Conservation (phyloP, 2,888 invertebrate genomes). For the Pollenia angustigena region DNA sequence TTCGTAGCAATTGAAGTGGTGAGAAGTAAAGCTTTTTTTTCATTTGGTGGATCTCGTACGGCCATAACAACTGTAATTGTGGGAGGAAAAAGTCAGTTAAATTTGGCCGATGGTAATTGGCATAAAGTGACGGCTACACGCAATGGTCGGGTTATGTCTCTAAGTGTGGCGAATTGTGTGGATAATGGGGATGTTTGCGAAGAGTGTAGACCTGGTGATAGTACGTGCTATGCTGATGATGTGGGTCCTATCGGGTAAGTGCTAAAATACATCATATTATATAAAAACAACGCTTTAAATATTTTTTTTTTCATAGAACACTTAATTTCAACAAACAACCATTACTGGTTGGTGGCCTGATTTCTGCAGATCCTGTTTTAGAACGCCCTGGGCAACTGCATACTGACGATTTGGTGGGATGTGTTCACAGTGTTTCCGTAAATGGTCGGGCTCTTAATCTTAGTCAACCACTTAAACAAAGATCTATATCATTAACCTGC, state of each 20-base stretch:
- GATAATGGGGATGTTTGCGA: conserved; percentile 94
- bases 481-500: conserved; percentile 91
- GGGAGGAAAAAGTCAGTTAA: conserved; percentile 84
- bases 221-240: conserved; percentile 92
- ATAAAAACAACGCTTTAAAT: no score
- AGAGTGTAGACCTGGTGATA: conserved; percentile 93
- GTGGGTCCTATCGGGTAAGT: conserved; percentile 95
- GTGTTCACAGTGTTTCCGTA: conserved; percentile 94
- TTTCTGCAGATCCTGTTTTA: conserved; percentile 92
- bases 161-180: conserved; percentile 92
- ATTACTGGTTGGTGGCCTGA: conserved; percentile 93
- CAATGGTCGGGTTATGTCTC: conserved; percentile 93
- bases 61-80: conserved; percentile 93
- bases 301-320: conserved; percentile 87
- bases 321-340: conserved; percentile 96
- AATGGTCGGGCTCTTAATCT: conserved; percentile 94
- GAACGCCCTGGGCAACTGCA: conserved; percentile 95
- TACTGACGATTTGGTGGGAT: conserved; percentile 96
- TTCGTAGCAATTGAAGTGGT: conserved; percentile 96
- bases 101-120: conserved; percentile 94
- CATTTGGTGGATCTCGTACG: conserved; percentile 94
- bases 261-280: not conserved
- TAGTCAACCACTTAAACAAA: conserved; percentile 89
- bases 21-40: conserved; percentile 93
- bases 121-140: conserved; percentile 95